These are phyloP conservation scores for Xanthostigma xanthostigma DNA, from an alignment of 2,888 invertebrate species.

Conservation along the genomic window DNA sequence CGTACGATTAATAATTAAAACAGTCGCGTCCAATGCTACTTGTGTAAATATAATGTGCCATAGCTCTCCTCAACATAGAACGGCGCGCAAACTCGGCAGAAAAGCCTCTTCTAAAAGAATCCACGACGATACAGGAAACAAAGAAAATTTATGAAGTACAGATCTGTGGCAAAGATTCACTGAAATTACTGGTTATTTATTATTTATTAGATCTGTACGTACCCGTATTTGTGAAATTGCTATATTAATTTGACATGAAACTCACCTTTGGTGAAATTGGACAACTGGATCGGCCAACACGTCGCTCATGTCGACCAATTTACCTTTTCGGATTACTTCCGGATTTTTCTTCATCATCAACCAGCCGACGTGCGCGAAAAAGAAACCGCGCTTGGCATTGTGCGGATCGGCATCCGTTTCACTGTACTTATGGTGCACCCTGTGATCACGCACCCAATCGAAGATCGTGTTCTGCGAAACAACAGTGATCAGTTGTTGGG, in stretches of 20 bases:
- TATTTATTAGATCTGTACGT: neutral
- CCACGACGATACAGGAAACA: too few relatives aligned
- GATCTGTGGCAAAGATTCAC: neutral
- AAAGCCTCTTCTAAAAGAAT: too few relatives aligned
- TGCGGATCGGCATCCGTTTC: conserved; percentile 77
- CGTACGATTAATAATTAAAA: too few relatives aligned
- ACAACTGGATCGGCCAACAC: conserved; percentile 61
- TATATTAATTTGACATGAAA: conserved; percentile 5
- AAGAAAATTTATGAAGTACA: neutral
- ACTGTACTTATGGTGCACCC: conserved; percentile 58
- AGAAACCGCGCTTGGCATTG: conserved; percentile 68
- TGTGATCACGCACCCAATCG: conserved; percentile 63
- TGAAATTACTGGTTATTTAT: neutral
- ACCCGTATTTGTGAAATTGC: too few relatives aligned
- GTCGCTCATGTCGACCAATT: conserved; percentile 70
- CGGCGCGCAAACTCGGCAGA: too few relatives aligned
- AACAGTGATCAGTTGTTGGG: too few relatives aligned
- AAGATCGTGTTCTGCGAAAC: conserved; percentile 44
- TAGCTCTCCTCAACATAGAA: too few relatives aligned
- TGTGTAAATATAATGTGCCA: too few relatives aligned
- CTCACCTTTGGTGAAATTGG: conserved; percentile 60
- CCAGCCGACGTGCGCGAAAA: conserved; percentile 91
- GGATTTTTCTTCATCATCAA: conserved; percentile 80
- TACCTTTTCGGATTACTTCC: conserved; percentile 62
- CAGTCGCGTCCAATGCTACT: too few relatives aligned